phyloP scores from a whole-genome alignment of 1,140 invertebrate species.

The Venustaconcha ellipsiformis region DNA sequence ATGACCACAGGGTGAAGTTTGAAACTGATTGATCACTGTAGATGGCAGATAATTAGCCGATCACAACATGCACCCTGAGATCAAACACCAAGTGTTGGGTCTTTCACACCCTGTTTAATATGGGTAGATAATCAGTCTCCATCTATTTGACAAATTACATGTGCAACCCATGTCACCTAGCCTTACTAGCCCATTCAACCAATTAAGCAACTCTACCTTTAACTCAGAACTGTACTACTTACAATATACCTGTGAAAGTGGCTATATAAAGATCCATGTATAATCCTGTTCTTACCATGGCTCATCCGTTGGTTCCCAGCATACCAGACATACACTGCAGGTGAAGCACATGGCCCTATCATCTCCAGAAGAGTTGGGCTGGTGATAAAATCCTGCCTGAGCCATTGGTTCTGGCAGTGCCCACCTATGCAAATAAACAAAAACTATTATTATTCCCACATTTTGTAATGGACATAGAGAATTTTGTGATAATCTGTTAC shows the following conservation, averaged over 20 bases:
- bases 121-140: too few relatives aligned
- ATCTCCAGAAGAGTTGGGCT: conserved; percentile 88
- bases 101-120: too few relatives aligned
- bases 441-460: not conserved
- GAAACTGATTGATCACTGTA: too few relatives aligned
- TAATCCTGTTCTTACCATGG: conserved; percentile 74
- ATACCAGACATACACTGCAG: conserved; percentile 91
- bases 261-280: not conserved
- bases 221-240: not conserved
- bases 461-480: not conserved
- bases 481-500: not conserved
- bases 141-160: not conserved
- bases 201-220: too few relatives aligned
- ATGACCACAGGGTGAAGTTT: too few relatives aligned
- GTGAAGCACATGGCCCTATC: conserved; percentile 96
- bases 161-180: not conserved
- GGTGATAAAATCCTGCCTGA: conserved; percentile 95
- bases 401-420: conserved; percentile 95
- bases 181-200: too few relatives aligned
- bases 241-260: not conserved
- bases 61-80: too few relatives aligned
- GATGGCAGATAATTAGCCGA: too few relatives aligned
- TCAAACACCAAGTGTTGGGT: not conserved
- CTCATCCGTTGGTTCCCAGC: conserved; percentile 96
- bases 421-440: conserved; percentile 77